Evolutionary conservation across 2,888 invertebrate species (phyloP), one percentile per base, ranked within the genome.

Genomic region (Drosophila sordidula): DNA sequence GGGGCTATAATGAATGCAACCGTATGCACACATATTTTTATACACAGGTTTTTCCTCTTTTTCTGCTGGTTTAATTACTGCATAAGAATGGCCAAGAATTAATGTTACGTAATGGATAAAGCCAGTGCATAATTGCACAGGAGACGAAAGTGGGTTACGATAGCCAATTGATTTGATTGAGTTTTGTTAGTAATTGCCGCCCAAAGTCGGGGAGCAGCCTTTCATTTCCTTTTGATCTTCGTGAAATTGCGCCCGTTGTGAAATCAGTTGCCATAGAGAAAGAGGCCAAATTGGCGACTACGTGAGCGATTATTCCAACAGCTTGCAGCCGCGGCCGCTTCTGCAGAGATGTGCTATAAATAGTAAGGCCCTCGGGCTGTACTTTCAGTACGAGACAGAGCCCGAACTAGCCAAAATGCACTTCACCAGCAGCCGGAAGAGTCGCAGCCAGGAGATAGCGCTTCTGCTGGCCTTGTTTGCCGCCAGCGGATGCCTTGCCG

Each of bases 191-290:
- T 34, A 66, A 69, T 50, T 50, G 46, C n/a, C 16, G 22, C 26
- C 6, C 22, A 32, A 52, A 44, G 36, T 0, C 36, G 11, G 47
- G 51, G 8, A 52, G 42, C 36, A 22, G 58, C 87, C 86, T 86
- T 87, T 87, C 86, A 83, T 87, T 87, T 87, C 87, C 89, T 50
- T 51, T 36, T 57, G 34, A 42, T 78, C 66, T 41, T 70, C 55
- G 70, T 66, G 59, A 68, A 70, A 74, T 32, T 39, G 39, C 32
- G 39, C 38, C 39, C 12, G 57, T 49, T 58, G 36, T n/a, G 18
- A 74, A 73, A 52, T 62, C 50, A 49, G 14, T 56, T 54, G 26
- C 49, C 38, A 38, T 41, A 68, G 52, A 59, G 73, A 80, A 77
- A 78, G 78, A 65, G 39, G 6, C 41, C 52, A 66, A 69, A 51